These are phyloP conservation scores for Melipona bicolor DNA, from an alignment of 2,888 invertebrate species.

Conservation along the genomic window DNA sequence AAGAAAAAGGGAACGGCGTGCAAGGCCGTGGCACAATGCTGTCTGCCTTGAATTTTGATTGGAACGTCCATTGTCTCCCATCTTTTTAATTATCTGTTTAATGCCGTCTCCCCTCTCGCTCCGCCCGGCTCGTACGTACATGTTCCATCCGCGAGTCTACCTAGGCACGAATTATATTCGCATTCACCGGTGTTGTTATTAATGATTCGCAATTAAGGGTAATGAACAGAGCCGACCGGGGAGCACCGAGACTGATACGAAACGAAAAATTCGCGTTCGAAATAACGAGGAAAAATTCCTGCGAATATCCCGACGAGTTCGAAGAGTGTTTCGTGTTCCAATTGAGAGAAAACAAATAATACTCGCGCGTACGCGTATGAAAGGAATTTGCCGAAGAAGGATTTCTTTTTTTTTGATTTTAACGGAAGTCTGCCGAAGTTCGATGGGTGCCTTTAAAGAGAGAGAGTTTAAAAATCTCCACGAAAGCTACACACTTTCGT, in stretches of 20 bases:
- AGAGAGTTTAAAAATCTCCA: no score
- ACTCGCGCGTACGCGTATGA: no score
- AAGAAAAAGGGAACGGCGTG: conserved; percentile 49
- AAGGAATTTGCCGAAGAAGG: no score
- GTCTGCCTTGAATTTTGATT: conserved; percentile 72
- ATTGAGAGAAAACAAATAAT: neutral
- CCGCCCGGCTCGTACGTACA: conserved; percentile 1
- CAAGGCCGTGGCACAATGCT: conserved; percentile 67
- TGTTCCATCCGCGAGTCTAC: conserved; percentile 23
- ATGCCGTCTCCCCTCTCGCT: conserved; percentile 17
- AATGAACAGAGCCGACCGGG: conserved; percentile 2
- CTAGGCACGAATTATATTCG: conserved; percentile 31
- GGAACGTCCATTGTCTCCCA: conserved; percentile 65
- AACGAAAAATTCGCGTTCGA: neutral
- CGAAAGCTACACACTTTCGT: neutral
- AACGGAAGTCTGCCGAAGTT: neutral
- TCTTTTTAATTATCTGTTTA: conserved; percentile 66
- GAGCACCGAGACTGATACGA: neutral
- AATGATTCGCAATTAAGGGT: conserved; percentile 44
- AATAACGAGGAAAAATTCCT: accelerated
- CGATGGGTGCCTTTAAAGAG: neutral
- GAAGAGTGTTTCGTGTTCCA: neutral
- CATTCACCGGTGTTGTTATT: conserved; percentile 9
- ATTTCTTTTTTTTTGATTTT: neutral
- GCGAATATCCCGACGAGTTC: no score